A percentile compares a stretch with the other conserved stretches of the same genome.
Conservation (phyloP, 2,888 invertebrate species). For the Endomychus coccineus region DNA sequence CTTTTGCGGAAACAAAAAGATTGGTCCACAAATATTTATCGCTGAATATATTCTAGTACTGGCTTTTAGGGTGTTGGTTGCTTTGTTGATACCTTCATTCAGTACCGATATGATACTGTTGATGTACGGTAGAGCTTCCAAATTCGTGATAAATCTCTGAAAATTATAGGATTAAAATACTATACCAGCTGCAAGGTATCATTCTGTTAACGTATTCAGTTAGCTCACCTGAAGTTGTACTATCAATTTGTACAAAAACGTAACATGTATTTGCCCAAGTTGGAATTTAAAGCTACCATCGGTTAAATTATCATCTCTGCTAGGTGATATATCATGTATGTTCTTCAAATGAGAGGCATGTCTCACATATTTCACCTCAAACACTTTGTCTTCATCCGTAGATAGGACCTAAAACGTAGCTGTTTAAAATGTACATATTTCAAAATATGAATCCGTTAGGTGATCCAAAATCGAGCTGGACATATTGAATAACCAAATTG, state of each 20-base stretch:
- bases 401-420: slow-evolving; percentile 54
- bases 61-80: slow-evolving; percentile 38
- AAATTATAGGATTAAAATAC: slow-evolving; percentile 17
- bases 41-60: slow-evolving; percentile 39
- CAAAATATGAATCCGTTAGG: too few species aligned
- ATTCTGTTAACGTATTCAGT: not conserved
- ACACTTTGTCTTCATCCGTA: slow-evolving; percentile 72
- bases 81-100: slow-evolving; percentile 25
- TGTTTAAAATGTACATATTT: too few species aligned
- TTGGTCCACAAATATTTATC: slow-evolving; percentile 56
- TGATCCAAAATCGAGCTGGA: too few species aligned
- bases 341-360: slow-evolving; percentile 53
- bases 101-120: slow-evolving; percentile 26
- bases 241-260: slow-evolving; percentile 57
- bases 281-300: slow-evolving; percentile 65
- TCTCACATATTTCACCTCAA: slow-evolving; percentile 70
- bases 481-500: too few species aligned
- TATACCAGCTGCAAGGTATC: not conserved
- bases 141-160: slow-evolving; percentile 38
- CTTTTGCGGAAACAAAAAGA: slow-evolving; percentile 69
- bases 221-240: slow-evolving; percentile 55
- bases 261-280: slow-evolving; percentile 64
- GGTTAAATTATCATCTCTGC: slow-evolving; percentile 48
- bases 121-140: slow-evolving; percentile 35
- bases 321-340: slow-evolving; percentile 46